These are phyloP conservation scores for Pseudopleuronectes americanus DNA, from an alignment of 2,797 vertebrate species.

Conservation along the genomic window DNA sequence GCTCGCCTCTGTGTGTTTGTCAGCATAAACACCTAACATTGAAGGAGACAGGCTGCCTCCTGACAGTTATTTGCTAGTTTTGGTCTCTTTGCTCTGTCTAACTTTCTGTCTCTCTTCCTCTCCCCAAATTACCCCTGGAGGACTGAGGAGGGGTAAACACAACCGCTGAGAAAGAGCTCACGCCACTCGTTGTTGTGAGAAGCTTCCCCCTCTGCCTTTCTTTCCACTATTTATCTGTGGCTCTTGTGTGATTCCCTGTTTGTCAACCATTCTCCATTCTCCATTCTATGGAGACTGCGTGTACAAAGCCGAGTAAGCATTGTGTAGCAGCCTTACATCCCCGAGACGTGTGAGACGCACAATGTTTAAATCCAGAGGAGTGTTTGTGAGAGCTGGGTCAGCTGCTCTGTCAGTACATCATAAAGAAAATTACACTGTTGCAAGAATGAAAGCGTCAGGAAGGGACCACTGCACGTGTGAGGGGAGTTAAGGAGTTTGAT, in stretches of 20 bases:
- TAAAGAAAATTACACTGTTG: constrained; percentile 45
- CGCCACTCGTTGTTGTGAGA: constrained; percentile 66
- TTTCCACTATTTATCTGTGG: constrained; percentile 59
- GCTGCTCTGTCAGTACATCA: constrained; percentile 47
- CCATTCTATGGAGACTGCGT: constrained; percentile 31
- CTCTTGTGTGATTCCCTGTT: constrained; percentile 55
- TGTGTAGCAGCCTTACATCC: constrained; percentile 24
- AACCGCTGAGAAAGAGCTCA: constrained; percentile 61
- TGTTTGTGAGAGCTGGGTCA: constrained; percentile 47
- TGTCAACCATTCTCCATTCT: constrained; percentile 52
- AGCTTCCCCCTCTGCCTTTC: constrained; percentile 33
- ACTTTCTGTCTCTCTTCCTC: constrained; percentile 74
- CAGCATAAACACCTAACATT: constrained; percentile 78
- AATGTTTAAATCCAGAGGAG: constrained; percentile 38
- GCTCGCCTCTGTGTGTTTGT: constrained; percentile 72
- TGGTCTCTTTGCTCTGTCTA: constrained; percentile 76
- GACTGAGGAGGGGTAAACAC: constrained; percentile 68
- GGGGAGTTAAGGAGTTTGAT: constrained; percentile 36
- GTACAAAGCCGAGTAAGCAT: constrained; percentile 38
- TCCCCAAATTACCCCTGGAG: constrained; percentile 72
- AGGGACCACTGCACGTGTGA: constrained; percentile 11
- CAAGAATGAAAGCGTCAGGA: constrained; percentile 26
- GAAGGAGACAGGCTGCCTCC: constrained; percentile 86
- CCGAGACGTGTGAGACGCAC: constrained; percentile 17
- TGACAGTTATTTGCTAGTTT: constrained; percentile 85